phyloP scores from a whole-genome alignment of 2,888 invertebrate genomes.

The Sisyra terminalis region DNA sequence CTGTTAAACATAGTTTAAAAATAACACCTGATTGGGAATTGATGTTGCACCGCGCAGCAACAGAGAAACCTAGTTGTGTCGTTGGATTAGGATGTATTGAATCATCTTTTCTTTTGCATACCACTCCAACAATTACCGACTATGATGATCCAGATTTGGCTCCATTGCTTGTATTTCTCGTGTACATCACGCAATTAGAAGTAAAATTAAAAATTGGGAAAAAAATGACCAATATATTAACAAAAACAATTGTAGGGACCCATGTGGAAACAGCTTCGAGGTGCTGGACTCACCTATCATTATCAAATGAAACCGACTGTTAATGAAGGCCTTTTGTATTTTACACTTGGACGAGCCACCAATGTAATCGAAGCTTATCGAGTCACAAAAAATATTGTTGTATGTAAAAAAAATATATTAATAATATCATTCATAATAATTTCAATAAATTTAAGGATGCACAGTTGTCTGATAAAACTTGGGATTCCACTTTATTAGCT shows the following conservation, averaged over 20 bases:
- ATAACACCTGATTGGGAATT: slow-evolving; percentile 30
- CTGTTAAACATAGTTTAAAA: slow-evolving; percentile 19
- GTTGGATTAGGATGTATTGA: slow-evolving; percentile 71
- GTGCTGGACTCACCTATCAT: slow-evolving; percentile 70
- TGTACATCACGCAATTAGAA: slow-evolving; percentile 77
- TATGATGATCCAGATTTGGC: slow-evolving; percentile 48
- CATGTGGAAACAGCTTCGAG: slow-evolving; percentile 76
- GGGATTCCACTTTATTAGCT: slow-evolving; percentile 60
- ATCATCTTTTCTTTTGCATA: slow-evolving; percentile 54
- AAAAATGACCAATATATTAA: no score
- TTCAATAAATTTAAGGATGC: slow-evolving; percentile 36
- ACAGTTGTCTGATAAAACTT: slow-evolving; percentile 41
- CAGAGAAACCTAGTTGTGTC: slow-evolving; percentile 39
- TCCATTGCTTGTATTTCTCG: slow-evolving; percentile 58
- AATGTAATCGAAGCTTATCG: slow-evolving; percentile 65
- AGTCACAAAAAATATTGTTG: slow-evolving; percentile 57
- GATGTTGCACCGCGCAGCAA: slow-evolving; percentile 20
- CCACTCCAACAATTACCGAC: slow-evolving; percentile 46
- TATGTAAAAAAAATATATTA: slow-evolving; percentile 20
- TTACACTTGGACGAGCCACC: slow-evolving; percentile 59
- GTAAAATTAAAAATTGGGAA: no score
- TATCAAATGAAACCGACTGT: slow-evolving; percentile 47
- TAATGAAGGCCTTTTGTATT: slow-evolving; percentile 52
- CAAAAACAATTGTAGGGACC: slow-evolving; percentile 62
- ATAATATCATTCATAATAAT: background rate